Conservation (phyloP, 2,797 vertebrate genomes). For the Microcaecilia unicolor region DNA sequence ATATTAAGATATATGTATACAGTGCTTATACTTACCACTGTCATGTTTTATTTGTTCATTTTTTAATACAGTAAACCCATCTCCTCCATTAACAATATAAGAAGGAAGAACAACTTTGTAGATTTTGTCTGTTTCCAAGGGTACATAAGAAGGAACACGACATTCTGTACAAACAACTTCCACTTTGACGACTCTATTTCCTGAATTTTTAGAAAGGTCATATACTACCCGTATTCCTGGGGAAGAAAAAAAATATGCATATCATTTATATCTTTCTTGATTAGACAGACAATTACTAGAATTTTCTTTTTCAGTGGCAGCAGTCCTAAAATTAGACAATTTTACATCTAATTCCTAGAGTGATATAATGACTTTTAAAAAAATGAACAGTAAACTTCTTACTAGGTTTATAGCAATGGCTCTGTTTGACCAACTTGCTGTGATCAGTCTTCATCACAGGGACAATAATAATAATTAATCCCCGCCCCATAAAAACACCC, state of each 20-base stretch:
- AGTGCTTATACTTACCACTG: constrained; percentile 60
- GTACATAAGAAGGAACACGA: constrained; percentile 66
- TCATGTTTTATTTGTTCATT: constrained; percentile 62
- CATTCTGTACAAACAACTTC: constrained; percentile 73
- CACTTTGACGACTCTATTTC: constrained; percentile 55
- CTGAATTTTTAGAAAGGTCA: constrained; percentile 52
- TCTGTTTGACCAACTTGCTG: too few species aligned
- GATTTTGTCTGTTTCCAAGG: constrained; percentile 43
- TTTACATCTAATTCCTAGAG: too few species aligned
- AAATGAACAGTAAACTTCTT: too few species aligned
- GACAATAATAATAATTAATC: too few species aligned
- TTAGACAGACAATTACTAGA: too few species aligned
- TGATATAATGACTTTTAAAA: too few species aligned
- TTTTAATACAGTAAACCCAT: constrained; percentile 70
- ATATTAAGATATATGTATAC: neutral
- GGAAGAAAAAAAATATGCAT: constrained; percentile 1
- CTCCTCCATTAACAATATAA: constrained; percentile 72
- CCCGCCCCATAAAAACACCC: too few species aligned
- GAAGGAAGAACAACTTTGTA: constrained; percentile 71
- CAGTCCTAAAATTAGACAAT: too few species aligned
- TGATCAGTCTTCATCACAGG: too few species aligned
- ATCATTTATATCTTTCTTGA: too few species aligned
- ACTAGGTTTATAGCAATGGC: too few species aligned
- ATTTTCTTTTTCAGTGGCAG: too few species aligned
- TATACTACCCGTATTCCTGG: constrained; percentile 77